Conservation (phyloP, 2,113 vertebrate genomes). For the Platycercus adscitus region DNA sequence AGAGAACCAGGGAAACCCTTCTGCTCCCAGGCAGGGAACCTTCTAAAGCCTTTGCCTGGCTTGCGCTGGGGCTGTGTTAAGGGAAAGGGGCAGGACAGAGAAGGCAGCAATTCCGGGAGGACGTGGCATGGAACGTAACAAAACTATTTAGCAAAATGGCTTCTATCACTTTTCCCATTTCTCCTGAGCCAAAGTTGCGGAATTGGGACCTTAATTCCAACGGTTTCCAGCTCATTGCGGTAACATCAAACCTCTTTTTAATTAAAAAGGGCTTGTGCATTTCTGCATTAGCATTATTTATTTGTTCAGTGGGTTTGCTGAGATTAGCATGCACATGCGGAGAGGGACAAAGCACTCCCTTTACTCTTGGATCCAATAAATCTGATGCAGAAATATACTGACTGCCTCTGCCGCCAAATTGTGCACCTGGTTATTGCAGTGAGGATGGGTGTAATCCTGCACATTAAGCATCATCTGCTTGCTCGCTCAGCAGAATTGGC, state of each 20-base stretch:
- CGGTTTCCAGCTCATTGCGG: background rate
- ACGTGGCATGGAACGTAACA: background rate
- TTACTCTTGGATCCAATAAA: background rate
- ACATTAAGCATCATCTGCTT: background rate
- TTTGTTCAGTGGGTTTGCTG: background rate
- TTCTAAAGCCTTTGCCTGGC: background rate
- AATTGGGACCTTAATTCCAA: background rate
- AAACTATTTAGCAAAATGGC: background rate
- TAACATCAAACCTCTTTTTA: background rate
- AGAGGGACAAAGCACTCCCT: background rate
- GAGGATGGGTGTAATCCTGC: background rate
- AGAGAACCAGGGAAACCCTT: background rate
- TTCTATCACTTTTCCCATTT: background rate
- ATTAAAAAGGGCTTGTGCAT: constrained; percentile 20
- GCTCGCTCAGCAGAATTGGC: constrained; percentile 14
- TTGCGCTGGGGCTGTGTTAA: background rate
- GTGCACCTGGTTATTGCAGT: background rate
- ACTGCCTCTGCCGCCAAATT: constrained; percentile 2
- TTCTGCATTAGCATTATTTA: background rate
- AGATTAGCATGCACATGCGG: background rate
- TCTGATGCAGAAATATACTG: background rate
- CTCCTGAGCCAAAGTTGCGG: background rate
- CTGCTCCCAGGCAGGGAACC: background rate
- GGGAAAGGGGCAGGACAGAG: background rate
- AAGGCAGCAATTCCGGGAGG: accelerated